Conservation (phyloP, 2,888 invertebrate genomes). For the Petrophora chlorosata region DNA sequence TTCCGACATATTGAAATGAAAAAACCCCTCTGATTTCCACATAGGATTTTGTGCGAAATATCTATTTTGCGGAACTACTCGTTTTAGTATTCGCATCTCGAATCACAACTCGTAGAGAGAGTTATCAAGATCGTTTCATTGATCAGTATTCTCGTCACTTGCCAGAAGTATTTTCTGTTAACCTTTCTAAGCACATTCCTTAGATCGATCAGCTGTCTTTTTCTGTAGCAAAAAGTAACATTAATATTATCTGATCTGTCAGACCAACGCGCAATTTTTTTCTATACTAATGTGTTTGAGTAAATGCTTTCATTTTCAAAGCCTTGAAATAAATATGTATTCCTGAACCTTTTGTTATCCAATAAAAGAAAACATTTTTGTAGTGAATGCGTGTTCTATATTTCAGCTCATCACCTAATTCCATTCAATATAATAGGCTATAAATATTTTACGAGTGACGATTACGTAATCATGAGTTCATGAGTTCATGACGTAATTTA, state of each 20-base stretch:
- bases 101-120: constrained; percentile 29
- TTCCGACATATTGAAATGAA: background rate
- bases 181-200: constrained; percentile 33
- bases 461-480: constrained; percentile 42
- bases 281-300: background rate
- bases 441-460: constrained; percentile 52
- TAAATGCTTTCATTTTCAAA: constrained; percentile 12
- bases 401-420: constrained; percentile 42
- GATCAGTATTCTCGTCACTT: constrained; percentile 36
- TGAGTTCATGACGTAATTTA: constrained; percentile 41
- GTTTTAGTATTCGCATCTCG: constrained; percentile 29
- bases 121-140: constrained; percentile 37
- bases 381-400: constrained; percentile 31
- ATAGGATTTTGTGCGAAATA: constrained; percentile 1
- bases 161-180: constrained; percentile 31
- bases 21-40: background rate
- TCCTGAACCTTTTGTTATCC: constrained; percentile 28
- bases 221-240: constrained; percentile 24
- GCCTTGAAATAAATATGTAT: constrained; percentile 22
- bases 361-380: constrained; percentile 29
- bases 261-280: constrained; percentile 12
- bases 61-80: constrained; percentile 8
- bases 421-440: constrained; percentile 51
- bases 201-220: constrained; percentile 31
- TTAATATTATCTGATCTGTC: constrained; percentile 13